Base-by-base conservation (phyloP, 2,888 invertebrate species). In the Patella depressa region DNA sequence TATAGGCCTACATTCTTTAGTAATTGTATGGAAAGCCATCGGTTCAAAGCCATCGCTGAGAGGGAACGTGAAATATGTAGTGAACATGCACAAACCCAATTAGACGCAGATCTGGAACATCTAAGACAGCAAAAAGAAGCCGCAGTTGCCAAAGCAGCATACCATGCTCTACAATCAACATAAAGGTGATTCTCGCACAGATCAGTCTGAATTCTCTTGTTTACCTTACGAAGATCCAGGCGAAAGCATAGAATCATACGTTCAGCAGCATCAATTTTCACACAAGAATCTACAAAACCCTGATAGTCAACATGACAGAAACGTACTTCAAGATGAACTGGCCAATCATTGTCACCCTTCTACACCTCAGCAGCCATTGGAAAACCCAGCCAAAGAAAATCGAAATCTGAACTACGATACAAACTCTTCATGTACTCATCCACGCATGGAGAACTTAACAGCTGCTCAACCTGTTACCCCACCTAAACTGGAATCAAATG, bases 141-240 rank as follows among this genome's bases (percentile, higher is more conserved):
- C 15, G 65, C 65, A 19, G 65, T n/a, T n/a, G 65, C 65, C 65
- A 12, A 65, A 65, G 65, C 65, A 65, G 65, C 19, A 65, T 19
- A 19, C 7, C n/a, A 9, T 19, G 65, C 65, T 12, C 65, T 65
- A n/a, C n/a, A 65, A 65, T 65, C 19, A 15, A 19, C 17, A 19
- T n/a, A 19, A 65, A 65, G 19, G 17, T 19, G 59, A 65, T 19
- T n/a, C n/a, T n/a, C 17, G 19, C 19, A n/a, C 7, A 65, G 19
- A 15, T 9, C 59, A 19, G 19, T n/a, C 17, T 19, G 59, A 65
- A 65, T 65, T 19, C 19, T 19, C 17, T 65, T n/a, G 17, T 9
- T 19, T 65, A 19, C 59, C 17, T 7, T 12, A 19, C 14, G 59
- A 19, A 19, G 59, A 65, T 12, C n/a, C 65, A 65, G 65, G 12